Percentiles rank a stretch among this genome's conserved stretches.
Evolutionary conservation across 2,888 invertebrate species (phyloP).

Genomic region (Synergus itoensis): DNA sequence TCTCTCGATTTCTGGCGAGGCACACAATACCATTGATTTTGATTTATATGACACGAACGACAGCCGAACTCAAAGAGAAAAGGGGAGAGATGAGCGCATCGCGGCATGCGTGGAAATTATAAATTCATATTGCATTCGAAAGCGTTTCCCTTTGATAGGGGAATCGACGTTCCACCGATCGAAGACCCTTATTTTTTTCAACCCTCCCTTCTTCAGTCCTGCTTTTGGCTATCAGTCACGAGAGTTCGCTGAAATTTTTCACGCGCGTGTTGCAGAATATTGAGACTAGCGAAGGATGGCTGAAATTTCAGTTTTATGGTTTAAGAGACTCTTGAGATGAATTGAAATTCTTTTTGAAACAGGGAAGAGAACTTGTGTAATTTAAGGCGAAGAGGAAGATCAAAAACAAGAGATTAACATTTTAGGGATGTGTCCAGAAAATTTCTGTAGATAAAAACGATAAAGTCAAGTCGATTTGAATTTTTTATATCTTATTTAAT

Average conservation of each 20-base stretch:
- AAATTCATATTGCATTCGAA: conserved; percentile 70
- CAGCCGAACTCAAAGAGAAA: conserved; percentile 65
- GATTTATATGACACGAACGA: conserved; percentile 77
- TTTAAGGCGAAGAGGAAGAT: neutral
- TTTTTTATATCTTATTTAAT: too few relatives aligned
- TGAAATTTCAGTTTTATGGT: conserved; percentile 25
- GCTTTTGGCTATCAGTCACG: conserved; percentile 30
- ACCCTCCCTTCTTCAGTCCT: conserved; percentile 43
- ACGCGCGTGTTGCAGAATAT: conserved; percentile 26
- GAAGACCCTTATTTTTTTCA: conserved; percentile 52
- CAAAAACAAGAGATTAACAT: neutral
- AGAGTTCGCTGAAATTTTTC: conserved; percentile 26
- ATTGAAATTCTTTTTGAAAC: neutral
- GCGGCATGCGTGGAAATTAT: conserved; percentile 73
- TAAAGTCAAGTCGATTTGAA: too few relatives aligned
- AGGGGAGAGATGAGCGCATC: conserved; percentile 59
- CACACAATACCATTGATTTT: conserved; percentile 76
- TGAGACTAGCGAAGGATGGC: neutral
- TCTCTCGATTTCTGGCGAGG: conserved; percentile 49
- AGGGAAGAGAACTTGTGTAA: neutral
- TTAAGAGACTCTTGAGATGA: neutral
- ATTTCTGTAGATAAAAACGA: too few relatives aligned
- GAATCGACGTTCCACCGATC: conserved; percentile 62
- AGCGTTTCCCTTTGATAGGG: conserved; percentile 63
- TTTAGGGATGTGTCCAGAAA: neutral